Percentiles rank a stretch among this genome's conserved stretches.
These are phyloP conservation scores for Acropternis orthonyx DNA, from an alignment of 2,797 vertebrate genomes.

Conservation along the genomic window DNA sequence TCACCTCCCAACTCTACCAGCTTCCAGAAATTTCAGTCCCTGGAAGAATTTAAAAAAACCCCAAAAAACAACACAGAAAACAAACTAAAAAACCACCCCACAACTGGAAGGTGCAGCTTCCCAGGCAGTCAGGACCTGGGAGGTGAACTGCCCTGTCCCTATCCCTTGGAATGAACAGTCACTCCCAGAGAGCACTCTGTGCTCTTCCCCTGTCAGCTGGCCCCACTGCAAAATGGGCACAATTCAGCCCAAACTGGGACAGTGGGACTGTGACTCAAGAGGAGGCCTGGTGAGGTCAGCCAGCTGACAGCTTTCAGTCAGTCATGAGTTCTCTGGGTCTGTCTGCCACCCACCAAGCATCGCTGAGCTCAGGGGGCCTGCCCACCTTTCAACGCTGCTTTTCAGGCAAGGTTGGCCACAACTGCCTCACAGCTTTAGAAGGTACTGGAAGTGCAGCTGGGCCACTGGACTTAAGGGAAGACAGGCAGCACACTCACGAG, in stretches of 20 bases:
- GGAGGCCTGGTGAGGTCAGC: rapidly evolving
- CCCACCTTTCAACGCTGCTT: neutral
- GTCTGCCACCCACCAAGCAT: neutral
- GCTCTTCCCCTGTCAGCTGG: neutral
- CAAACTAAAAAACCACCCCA: neutral
- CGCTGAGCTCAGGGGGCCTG: neutral
- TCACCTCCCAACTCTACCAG: neutral
- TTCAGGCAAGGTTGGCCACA: neutral
- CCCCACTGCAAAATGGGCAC: rapidly evolving
- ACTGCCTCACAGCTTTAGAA: neutral
- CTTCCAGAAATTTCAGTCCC: neutral
- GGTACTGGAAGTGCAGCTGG: neutral
- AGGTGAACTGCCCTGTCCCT: neutral
- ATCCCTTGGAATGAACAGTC: neutral
- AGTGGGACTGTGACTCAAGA: neutral
- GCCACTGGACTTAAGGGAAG: rapidly evolving
- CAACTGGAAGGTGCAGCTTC: neutral
- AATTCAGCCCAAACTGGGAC: neutral
- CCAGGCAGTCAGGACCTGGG: neutral
- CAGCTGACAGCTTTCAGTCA: neutral
- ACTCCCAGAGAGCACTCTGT: neutral
- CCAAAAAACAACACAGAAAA: neutral
- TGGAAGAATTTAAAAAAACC: neutral
- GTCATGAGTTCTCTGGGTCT: too few relatives aligned
- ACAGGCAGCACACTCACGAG: neutral